Base-by-base conservation (phyloP, 2,888 invertebrate species). In the Mesorhabditis sp. region DNA sequence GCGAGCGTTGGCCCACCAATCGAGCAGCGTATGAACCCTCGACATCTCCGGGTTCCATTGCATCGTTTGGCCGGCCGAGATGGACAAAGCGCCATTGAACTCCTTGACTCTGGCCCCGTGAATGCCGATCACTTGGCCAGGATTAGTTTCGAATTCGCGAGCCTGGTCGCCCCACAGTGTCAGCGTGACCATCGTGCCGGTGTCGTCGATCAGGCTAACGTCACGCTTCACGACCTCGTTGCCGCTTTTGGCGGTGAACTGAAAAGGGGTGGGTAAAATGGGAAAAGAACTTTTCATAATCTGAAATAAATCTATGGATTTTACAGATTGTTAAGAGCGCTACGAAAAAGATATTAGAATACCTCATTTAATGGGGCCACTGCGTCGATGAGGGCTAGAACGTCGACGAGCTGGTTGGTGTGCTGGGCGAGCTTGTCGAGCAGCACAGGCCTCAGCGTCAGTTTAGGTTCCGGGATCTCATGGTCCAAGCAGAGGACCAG, bases 131-230 rank as follows among this genome's bases (percentile, higher is more conserved):
- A 97, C 91, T 3, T 92, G 90, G 4, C 66, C 70, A 50, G 68
- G 28, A 28, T 28, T 28, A 28, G 28, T 28, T 28, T 28, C 28
- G 28, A 28, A 28, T 28, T 28, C 90, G 83, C 92, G 92, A 0
- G 96, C 95, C 84, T 93, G 78, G 45, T 88, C 89, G 4, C 93
- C 94, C 98, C 98, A 98, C 0, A 98, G 86, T 0, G 95, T 95
- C 4, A 96, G 85, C n/a, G 87, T 88, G 42, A 93, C 91, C 72
- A 91, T 91, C 61, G 91, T 90, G 69, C 91, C 91, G 15, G 92
- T 91, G 73, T 91, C 90, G 87, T 98, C 98, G 0, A 97, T 92
- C 4, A 98, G 86, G 4, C 90, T 90, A 4, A 97, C 82, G 76
- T 97, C 96, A 69, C 94, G 90, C 86, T 98, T 98, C 80, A 91